These are phyloP conservation scores for Rhagoletis pomonella DNA, from an alignment of 1,140 invertebrate species.

Conservation along the genomic window DNA sequence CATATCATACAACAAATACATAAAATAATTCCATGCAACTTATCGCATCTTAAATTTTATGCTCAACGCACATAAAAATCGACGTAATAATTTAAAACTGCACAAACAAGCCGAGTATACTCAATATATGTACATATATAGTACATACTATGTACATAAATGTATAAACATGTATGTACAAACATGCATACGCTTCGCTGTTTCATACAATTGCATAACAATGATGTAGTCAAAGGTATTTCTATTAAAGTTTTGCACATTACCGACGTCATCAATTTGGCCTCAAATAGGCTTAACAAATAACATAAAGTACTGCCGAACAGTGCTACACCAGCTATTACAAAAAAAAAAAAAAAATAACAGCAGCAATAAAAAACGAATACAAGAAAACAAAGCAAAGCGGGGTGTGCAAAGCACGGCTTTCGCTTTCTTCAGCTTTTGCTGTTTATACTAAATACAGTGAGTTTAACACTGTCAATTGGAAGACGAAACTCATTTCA, in stretches of 20 bases:
- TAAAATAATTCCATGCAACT: neutral
- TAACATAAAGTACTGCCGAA: neutral
- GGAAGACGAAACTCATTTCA: neutral
- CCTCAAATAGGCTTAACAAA: too few relatives aligned
- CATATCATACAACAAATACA: neutral
- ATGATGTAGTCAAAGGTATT: too few relatives aligned
- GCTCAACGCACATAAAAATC: neutral
- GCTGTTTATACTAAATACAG: neutral
- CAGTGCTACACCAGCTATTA: neutral
- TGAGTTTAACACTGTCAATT: neutral
- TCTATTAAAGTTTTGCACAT: too few relatives aligned
- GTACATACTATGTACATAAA: too few relatives aligned
- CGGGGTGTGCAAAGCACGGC: neutral
- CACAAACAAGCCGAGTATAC: too few relatives aligned
- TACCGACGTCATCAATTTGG: too few relatives aligned
- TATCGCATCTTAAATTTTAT: neutral
- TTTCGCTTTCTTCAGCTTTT: neutral
- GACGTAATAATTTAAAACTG: too few relatives aligned
- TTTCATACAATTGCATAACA: too few relatives aligned
- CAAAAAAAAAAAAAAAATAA: neutral
- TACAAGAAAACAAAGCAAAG: neutral
- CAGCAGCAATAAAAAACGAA: too few relatives aligned
- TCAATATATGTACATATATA: too few relatives aligned
- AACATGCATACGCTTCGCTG: too few relatives aligned
- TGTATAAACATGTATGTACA: too few relatives aligned